Evolutionary conservation across 2,888 invertebrate genomes (phyloP).

Genomic region (Ceraclea dissimilis): DNA sequence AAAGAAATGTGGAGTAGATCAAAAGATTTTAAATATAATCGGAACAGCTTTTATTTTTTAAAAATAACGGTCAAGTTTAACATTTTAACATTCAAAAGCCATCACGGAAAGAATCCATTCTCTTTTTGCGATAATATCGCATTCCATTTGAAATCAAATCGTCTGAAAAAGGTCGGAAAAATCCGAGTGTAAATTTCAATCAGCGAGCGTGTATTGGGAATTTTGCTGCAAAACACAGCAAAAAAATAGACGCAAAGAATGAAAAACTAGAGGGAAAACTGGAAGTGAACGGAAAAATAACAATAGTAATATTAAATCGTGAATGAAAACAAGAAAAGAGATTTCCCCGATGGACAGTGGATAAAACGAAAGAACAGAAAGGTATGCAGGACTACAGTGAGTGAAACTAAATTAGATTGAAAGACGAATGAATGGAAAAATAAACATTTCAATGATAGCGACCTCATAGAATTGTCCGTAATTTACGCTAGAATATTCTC

Average conservation of each 20-base stretch:
- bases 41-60: background rate
- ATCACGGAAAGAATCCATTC: background rate
- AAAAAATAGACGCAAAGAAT: background rate
- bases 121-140: background rate
- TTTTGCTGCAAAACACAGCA: background rate
- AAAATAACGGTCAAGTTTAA: background rate
- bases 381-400: too few species aligned
- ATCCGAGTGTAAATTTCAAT: slow-evolving; percentile 1
- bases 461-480: too few species aligned
- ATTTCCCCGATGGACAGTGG: background rate
- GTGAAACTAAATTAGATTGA: too few species aligned
- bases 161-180: background rate
- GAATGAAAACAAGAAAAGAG: background rate
- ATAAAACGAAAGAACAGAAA: background rate
- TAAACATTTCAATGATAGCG: too few species aligned
- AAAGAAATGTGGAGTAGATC: background rate
- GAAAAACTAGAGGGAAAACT: background rate
- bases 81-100: background rate
- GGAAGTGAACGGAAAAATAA: background rate
- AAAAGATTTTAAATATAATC: background rate
- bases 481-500: too few species aligned
- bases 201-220: background rate
- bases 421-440: too few species aligned
- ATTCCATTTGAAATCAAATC: slow-evolving; percentile 1
- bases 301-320: background rate